phyloP scores from a whole-genome alignment of 2,888 invertebrate genomes.

The Eudasyphora cyanicolor region DNA sequence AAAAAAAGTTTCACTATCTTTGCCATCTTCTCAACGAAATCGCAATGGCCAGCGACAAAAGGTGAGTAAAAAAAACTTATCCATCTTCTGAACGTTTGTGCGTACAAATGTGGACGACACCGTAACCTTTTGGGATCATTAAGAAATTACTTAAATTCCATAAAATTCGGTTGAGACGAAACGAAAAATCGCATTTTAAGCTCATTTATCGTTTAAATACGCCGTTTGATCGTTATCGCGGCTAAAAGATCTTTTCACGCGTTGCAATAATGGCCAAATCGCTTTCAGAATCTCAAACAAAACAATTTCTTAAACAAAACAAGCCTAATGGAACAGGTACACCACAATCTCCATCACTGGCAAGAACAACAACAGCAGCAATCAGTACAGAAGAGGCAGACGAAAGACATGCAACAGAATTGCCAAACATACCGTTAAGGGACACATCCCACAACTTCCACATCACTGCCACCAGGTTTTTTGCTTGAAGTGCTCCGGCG shows the following conservation, averaged over 20 bases:
- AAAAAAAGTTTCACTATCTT: constrained; percentile 27
- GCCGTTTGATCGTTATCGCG: constrained; percentile 56
- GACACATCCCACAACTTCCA: constrained; percentile 62
- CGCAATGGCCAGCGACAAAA: constrained; percentile 26
- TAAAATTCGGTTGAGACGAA: constrained; percentile 54
- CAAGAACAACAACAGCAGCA: background rate
- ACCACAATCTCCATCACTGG: constrained; percentile 33
- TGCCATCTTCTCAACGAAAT: constrained; percentile 43
- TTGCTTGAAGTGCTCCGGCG: background rate
- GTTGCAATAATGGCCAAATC: constrained; percentile 58
- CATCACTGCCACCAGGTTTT: constrained; percentile 39
- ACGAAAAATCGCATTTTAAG: constrained; percentile 46
- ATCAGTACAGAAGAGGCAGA: background rate
- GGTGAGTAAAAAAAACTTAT: constrained; percentile 14
- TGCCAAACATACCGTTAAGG: constrained; percentile 59
- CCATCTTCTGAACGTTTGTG: constrained; percentile 3
- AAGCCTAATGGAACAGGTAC: constrained; percentile 39
- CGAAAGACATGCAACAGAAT: constrained; percentile 46
- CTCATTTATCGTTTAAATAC: constrained; percentile 63
- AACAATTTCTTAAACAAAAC: constrained; percentile 6
- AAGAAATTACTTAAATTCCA: constrained; percentile 63
- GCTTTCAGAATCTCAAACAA: constrained; percentile 56
- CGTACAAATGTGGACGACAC: constrained; percentile 34
- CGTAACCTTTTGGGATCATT: constrained; percentile 63
- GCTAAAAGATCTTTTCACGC: constrained; percentile 59